A percentile compares a stretch with the other conserved stretches of the same genome.
Evolutionary conservation across 2,113 vertebrate genomes (phyloP).

Genomic region (Pomatostomus ruficeps): DNA sequence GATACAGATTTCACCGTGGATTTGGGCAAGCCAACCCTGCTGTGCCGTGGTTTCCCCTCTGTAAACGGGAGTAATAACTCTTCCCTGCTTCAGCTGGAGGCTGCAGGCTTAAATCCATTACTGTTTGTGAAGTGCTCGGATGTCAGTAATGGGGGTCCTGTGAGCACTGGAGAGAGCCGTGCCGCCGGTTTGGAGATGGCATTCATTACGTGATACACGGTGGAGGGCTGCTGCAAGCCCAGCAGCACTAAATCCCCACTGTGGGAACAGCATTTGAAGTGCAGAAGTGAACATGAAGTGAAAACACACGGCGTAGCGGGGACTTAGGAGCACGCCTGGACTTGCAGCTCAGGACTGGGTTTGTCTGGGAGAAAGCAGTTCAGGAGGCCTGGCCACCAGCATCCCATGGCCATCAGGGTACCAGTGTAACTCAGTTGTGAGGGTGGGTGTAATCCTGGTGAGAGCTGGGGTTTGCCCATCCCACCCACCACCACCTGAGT

Average conservation of each 20-base stretch:
- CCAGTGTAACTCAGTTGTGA: too few species aligned
- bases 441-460: background rate
- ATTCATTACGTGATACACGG: background rate
- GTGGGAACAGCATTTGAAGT: background rate
- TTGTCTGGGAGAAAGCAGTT: background rate
- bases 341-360: background rate
- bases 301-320: rapidly evolving
- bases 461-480: background rate
- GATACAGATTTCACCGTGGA: background rate
- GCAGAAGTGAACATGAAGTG: background rate
- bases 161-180: background rate
- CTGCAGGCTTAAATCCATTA: background rate
- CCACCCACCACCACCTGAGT: background rate
- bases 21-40: background rate
- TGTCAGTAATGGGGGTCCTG: background rate
- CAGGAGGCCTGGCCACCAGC: background rate
- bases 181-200: background rate
- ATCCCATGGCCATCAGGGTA: rapidly evolving
- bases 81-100: background rate
- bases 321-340: background rate
- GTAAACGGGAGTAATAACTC: constrained; percentile 4
- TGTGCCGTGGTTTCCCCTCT: background rate
- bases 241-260: background rate
- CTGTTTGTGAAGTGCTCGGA: background rate
- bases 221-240: background rate